Evolutionary conservation across 2,888 invertebrate genomes (phyloP), one percentile per base, ranked within the genome.

Genomic region (Gortyna flavago): DNA sequence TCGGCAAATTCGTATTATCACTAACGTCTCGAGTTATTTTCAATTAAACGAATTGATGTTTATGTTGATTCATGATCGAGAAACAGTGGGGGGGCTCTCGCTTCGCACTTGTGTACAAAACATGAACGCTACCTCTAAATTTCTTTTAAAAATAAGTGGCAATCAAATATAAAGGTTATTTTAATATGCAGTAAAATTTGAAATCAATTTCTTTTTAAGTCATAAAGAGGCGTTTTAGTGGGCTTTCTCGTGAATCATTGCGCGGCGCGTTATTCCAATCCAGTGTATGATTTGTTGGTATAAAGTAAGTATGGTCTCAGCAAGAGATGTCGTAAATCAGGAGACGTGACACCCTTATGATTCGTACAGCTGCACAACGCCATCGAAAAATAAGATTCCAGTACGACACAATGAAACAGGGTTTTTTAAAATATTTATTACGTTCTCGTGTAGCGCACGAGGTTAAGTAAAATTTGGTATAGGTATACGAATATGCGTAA

Each of bases 141-240:
- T 89, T 87, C 77, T 88, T 91, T 90, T 89, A 90, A 88, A 90
- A 92, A 93, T 93, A 94, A 94, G 91, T 90, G 92, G 93, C 93
- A 92, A 94, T 95, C 93, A 92, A 93, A 95, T 92, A 92, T 94
- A 95, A 94, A 95, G 94, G 94, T 95, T 95, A 95, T 93, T 95
- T 95, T 95, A 96, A 96, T 95, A 95, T 94, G 95, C 95, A 95
- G 93, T 96, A 95, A 96, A 95, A 95, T 94, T 94, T 93, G 89
- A 94, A 96, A 95, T 96, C 94, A 94, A 96, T 95, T 95, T 94
- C 93, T 94, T 94, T 94, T 92, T 87, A 86, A 92, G 93, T 91
- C 90, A 92, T 95, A 95, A 95, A 95, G 92, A 92, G 85, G 89
- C 88, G 87, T 92, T 95, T 95, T 93, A 94, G 93, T 93, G 90